These are phyloP conservation scores for Myiotriccus ornatus DNA, from an alignment of 2,797 vertebrate genomes.

Conservation along the genomic window DNA sequence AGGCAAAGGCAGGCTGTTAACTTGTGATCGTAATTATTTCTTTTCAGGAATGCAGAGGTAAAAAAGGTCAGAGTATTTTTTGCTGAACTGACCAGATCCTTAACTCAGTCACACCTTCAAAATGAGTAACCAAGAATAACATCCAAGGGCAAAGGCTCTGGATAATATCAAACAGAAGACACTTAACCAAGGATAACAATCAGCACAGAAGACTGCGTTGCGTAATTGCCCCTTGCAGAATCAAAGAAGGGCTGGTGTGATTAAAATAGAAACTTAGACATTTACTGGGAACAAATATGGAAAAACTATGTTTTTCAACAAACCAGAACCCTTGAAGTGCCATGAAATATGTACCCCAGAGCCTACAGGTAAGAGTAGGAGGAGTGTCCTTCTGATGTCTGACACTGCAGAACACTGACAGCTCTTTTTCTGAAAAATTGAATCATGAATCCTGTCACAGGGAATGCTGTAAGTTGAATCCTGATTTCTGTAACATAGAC, in stretches of 20 bases:
- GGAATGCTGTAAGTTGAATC: not conserved
- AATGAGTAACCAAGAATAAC: not conserved
- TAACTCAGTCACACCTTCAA: not conserved
- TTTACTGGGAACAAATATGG: not conserved
- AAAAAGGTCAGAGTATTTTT: not conserved
- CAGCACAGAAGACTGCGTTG: not conserved
- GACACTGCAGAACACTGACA: not conserved
- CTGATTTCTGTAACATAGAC: not conserved
- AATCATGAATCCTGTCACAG: not conserved
- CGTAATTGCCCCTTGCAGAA: not conserved
- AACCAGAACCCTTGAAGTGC: not conserved
- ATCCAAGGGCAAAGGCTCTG: not conserved
- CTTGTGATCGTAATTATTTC: not conserved
- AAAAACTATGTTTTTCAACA: not conserved
- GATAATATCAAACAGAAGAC: not conserved
- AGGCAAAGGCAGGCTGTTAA: not conserved
- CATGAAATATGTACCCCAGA: not conserved
- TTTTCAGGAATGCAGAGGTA: not conserved
- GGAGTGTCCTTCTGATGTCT: not conserved
- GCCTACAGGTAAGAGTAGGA: not conserved
- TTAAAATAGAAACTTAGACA: not conserved
- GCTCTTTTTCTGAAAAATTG: not conserved
- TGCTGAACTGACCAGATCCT: not conserved
- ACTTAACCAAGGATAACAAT: not conserved
- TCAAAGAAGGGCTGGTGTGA: not conserved